Evolutionary conservation across 2,888 invertebrate genomes (phyloP).

Genomic region (Drosophila pseudotalamancana): DNA sequence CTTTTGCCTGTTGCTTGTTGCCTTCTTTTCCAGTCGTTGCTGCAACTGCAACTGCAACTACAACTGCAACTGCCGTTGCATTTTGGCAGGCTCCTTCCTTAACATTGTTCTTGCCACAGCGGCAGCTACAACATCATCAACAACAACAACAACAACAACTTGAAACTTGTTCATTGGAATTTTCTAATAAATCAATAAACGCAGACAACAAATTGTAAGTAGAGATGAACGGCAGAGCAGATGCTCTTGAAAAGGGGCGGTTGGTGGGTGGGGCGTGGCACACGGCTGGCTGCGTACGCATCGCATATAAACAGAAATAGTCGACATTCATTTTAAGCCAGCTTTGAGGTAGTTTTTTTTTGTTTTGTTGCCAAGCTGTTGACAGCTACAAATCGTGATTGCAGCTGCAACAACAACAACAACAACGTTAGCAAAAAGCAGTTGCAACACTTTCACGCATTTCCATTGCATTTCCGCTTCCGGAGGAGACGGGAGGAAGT

Average conservation of each 20-base stretch:
- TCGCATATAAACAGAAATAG: conserved; percentile 68
- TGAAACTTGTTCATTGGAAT: conserved; percentile 82
- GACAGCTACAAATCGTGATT: conserved; percentile 45
- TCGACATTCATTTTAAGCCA: conserved; percentile 26
- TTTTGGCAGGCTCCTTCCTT: conserved; percentile 33
- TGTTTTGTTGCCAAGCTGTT: conserved; percentile 36
- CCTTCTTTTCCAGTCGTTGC: background rate
- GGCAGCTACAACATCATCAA: conserved; percentile 38
- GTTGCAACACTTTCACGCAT: conserved; percentile 65
- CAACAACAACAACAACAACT: conserved; percentile 32
- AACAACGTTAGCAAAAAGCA: conserved; percentile 23
- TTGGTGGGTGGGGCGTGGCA: conserved; percentile 46
- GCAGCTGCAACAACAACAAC: conserved; percentile 45
- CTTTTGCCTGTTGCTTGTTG: conserved; percentile 41
- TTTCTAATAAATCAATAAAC: conserved; percentile 83
- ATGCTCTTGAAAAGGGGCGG: conserved; percentile 37
- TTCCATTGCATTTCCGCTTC: conserved; percentile 62
- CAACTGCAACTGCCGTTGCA: conserved; percentile 12
- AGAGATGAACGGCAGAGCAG: conserved; percentile 31
- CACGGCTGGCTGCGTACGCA: conserved; percentile 66
- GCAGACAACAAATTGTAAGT: conserved; percentile 73
- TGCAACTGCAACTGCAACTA: background rate
- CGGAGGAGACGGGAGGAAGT: conserved; percentile 32
- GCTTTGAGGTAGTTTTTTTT: conserved; percentile 67
- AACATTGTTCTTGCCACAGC: conserved; percentile 50